Percentiles rank a stretch among this genome's conserved stretches.
Evolutionary conservation across 2,113 vertebrate genomes (phyloP).

Genomic region (Genyomyrus donnyi): DNA sequence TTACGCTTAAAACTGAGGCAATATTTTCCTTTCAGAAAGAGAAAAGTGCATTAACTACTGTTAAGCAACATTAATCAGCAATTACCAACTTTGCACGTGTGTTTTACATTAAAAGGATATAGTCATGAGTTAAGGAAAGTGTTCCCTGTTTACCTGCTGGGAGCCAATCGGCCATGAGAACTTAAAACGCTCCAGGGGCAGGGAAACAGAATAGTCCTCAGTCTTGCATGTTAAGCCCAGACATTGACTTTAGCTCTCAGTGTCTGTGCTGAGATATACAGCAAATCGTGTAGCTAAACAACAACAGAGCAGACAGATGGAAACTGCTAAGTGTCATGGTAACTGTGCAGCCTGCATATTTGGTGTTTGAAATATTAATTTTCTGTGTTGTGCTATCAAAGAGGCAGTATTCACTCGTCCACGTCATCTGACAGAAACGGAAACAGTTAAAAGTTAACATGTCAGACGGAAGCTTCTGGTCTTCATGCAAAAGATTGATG

Average conservation of each 20-base stretch:
- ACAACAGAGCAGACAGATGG: slow-evolving; percentile 3
- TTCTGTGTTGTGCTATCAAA: slow-evolving; percentile 19
- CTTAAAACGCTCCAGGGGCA: not conserved
- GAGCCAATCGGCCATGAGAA: not conserved
- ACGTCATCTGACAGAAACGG: slow-evolving; percentile 12
- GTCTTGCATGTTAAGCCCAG: not conserved
- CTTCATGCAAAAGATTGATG: slow-evolving; percentile 14
- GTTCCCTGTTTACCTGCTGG: not conserved
- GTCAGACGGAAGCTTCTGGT: not conserved
- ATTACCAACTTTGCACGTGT: not conserved
- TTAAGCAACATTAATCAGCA: not conserved
- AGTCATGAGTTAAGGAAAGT: not conserved
- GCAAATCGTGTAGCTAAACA: slow-evolving; percentile 4
- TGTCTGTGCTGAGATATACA: not conserved
- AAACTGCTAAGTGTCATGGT: not conserved
- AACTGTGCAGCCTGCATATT: not conserved
- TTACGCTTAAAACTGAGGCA: not conserved
- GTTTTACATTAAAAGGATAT: not conserved
- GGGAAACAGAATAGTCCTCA: not conserved
- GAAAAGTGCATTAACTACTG: not conserved
- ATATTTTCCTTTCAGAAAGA: not conserved
- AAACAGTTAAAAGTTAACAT: slow-evolving; percentile 16
- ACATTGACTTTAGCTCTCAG: not conserved
- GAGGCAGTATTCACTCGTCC: slow-evolving; percentile 26
- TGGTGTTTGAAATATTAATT: slow-evolving; percentile 4